A percentile compares a stretch with the other conserved stretches of the same genome.
phyloP scores from a whole-genome alignment of 1,140 invertebrate species.

The Papilio polytes region DNA sequence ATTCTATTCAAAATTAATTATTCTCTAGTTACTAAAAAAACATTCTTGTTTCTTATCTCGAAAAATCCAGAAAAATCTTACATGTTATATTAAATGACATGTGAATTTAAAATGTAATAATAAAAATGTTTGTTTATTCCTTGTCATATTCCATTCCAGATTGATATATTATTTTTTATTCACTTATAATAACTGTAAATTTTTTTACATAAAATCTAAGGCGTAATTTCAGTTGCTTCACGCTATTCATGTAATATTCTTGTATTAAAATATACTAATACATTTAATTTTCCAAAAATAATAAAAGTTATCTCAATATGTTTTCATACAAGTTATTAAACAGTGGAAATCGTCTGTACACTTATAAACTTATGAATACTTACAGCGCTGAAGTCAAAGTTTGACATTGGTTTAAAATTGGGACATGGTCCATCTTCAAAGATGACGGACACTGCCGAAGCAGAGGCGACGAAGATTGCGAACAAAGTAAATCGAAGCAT shows the following conservation, averaged over 20 bases:
- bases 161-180: not conserved
- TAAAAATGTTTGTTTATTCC: no score
- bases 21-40: no score
- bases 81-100: no score
- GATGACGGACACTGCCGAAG: not conserved
- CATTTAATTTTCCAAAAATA: no score
- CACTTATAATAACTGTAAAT: not conserved
- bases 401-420: constrained; percentile 1
- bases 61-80: no score
- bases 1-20: no score
- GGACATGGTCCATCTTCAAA: constrained; percentile 33
- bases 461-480: constrained; percentile 4
- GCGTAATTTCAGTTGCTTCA: no score
- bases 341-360: not conserved
- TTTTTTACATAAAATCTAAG: not conserved
- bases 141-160: not conserved
- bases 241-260: no score
- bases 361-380: not conserved
- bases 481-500: constrained; percentile 1
- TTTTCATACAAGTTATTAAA: not conserved
- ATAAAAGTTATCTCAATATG: not conserved
- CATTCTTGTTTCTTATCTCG: no score
- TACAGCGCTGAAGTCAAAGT: constrained; percentile 26
- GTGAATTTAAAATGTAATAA: no score
- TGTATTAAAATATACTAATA: no score